Evolutionary conservation across 2,797 vertebrate species (phyloP), one percentile per base, ranked within the genome.

Genomic region (Pampus argenteus): DNA sequence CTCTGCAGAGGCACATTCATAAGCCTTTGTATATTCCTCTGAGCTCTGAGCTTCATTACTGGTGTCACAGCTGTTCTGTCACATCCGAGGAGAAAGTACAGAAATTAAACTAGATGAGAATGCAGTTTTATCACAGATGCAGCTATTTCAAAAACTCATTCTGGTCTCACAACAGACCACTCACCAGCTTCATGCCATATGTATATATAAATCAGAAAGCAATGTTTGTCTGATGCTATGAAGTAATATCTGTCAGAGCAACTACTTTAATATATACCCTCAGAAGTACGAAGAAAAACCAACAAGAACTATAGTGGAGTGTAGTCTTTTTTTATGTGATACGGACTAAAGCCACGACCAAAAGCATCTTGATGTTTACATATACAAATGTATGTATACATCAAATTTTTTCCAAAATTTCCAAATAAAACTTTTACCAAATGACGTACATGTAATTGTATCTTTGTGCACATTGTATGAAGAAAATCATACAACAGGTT

Each of bases 21-120:
- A 48, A 76, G 47, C 47, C 23, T 69, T 25, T 59, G 34, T 42
- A 62, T 77, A 71, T 73, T 76, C 70, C 44, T 72, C 71, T 55
- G 31, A 79, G 59, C 34, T 51, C 36, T 38, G 25, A 75, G 42
- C 40, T 78, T 85, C 59, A 71, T 70, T 62, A 50, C 31, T 52
- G 45, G 42, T 79, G 69, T 71, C 80, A 71, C 47, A 74, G 60
- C 59, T 28, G 52, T 56, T 73, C 44, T 23, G 36, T 59, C 66
- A 58, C 22, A 74, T 47, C 26, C 45, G 57, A 52, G 23, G 52
- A 55, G 42, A 70, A 70, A 56, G n/a, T 40, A 50, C 3, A 55
- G 65, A 66, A 55, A 45, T 72, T 26, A 2, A 68, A 55, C 28
- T 40, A 0, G 31, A 65, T 59, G 51, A 51, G 48, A 66, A 55